Percentiles rank a stretch among this genome's conserved stretches.
phyloP scores from a whole-genome alignment of 2,797 vertebrate species.

The Tenualosa thibaudeaui region DNA sequence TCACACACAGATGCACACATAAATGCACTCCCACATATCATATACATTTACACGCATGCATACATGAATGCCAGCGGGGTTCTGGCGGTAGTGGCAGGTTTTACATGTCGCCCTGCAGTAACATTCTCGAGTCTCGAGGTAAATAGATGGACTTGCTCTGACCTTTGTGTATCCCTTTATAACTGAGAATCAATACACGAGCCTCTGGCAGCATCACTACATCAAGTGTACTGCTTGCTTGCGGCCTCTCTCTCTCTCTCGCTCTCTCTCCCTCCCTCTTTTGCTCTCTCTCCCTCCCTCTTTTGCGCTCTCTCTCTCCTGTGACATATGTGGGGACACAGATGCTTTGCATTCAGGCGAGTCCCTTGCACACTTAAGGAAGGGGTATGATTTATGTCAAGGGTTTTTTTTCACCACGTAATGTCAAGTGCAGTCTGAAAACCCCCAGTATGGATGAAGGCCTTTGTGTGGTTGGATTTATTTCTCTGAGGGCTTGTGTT shows the following conservation, averaged over 20 bases:
- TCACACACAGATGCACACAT: neutral
- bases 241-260: slow-evolving; percentile 33
- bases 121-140: slow-evolving; percentile 13
- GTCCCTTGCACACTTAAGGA: neutral
- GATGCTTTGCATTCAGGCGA: neutral
- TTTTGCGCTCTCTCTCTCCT: neutral
- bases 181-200: slow-evolving; percentile 55
- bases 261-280: slow-evolving; percentile 48
- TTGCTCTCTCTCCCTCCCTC: slow-evolving; percentile 17
- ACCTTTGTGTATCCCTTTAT: slow-evolving; percentile 48
- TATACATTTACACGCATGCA: neutral
- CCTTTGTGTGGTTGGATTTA: slow-evolving; percentile 30
- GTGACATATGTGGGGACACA: neutral
- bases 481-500: neutral
- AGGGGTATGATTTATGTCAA: slow-evolving; percentile 7
- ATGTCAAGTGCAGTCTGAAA: slow-evolving; percentile 1
- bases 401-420: neutral
- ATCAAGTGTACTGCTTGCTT: slow-evolving; percentile 1
- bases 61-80: neutral
- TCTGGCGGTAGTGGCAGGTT: neutral
- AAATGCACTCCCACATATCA: neutral
- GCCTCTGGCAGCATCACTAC: slow-evolving; percentile 43
- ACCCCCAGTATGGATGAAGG: slow-evolving; percentile 12
- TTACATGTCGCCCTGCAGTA: neutral
- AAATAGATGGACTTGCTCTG: slow-evolving; percentile 49